Evolutionary conservation across 1,140 invertebrate species (phyloP).

Genomic region (Monomorium pharaonis): DNA sequence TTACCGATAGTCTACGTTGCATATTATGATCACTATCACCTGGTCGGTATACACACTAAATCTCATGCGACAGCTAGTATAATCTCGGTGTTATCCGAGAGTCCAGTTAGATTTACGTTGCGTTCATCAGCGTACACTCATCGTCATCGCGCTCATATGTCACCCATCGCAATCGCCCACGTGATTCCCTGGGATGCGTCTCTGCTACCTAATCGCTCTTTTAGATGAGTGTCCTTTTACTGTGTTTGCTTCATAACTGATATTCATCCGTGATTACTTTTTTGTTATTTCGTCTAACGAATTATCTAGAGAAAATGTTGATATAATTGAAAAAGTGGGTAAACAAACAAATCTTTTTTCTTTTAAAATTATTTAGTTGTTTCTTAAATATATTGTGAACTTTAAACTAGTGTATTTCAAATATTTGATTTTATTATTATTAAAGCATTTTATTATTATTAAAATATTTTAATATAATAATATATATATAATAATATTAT

Average conservation of each 20-base stretch:
- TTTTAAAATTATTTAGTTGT: not conserved
- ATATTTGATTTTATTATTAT: no score
- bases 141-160: slow-evolving; percentile 64
- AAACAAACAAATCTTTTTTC: not conserved
- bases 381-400: not conserved
- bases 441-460: no score
- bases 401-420: not conserved
- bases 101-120: slow-evolving; percentile 69
- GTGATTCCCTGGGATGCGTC: slow-evolving; percentile 46
- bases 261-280: not conserved
- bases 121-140: slow-evolving; percentile 66
- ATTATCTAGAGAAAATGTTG: not conserved
- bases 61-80: slow-evolving; percentile 65
- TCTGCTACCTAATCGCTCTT: slow-evolving; percentile 33
- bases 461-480: no score
- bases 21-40: not conserved
- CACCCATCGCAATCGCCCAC: slow-evolving; percentile 44
- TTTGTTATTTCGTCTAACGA: not conserved
- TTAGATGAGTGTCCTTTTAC: slow-evolving; percentile 55
- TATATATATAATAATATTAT: no score
- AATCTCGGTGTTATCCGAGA: slow-evolving; percentile 74
- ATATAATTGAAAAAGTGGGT: not conserved
- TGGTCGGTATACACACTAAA: slow-evolving; percentile 63
- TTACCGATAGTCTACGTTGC: not conserved
- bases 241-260: not conserved